These are phyloP conservation scores for Pararge aegeria DNA, from an alignment of 1,140 invertebrate genomes.

Conservation along the genomic window DNA sequence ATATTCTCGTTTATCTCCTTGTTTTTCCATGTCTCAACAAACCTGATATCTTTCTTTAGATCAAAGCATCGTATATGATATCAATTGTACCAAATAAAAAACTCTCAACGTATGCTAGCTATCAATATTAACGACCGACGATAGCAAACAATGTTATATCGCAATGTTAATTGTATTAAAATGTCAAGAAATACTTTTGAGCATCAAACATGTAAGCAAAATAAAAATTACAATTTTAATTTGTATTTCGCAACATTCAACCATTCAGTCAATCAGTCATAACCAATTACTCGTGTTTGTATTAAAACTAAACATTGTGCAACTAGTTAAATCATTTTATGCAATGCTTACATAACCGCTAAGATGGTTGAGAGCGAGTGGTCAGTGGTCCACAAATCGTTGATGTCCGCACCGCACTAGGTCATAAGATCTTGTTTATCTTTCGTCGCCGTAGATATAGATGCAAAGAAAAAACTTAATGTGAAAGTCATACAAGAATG, in stretches of 20 bases:
- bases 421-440: constrained; percentile 33
- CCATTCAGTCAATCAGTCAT: constrained; percentile 4
- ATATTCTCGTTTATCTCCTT: too few species aligned
- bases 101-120: too few species aligned
- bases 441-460: constrained; percentile 19
- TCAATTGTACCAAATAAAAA: too few species aligned
- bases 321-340: constrained; percentile 33
- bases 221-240: background rate
- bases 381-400: constrained; percentile 38
- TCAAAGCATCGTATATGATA: too few species aligned
- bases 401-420: constrained; percentile 35
- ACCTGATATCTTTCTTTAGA: too few species aligned
- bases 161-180: too few species aligned
- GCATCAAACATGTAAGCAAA: background rate
- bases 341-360: constrained; percentile 38
- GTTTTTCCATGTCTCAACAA: too few species aligned
- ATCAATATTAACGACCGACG: too few species aligned
- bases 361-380: constrained; percentile 39
- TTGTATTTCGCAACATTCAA: background rate
- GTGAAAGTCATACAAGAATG: constrained; percentile 25
- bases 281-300: background rate
- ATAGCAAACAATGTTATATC: too few species aligned
- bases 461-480: constrained; percentile 13
- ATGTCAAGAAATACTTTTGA: too few species aligned
- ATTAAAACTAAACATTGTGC: constrained; percentile 29